phyloP scores from a whole-genome alignment of 2,113 vertebrate species.

The Onychorhynchus coronatus region DNA sequence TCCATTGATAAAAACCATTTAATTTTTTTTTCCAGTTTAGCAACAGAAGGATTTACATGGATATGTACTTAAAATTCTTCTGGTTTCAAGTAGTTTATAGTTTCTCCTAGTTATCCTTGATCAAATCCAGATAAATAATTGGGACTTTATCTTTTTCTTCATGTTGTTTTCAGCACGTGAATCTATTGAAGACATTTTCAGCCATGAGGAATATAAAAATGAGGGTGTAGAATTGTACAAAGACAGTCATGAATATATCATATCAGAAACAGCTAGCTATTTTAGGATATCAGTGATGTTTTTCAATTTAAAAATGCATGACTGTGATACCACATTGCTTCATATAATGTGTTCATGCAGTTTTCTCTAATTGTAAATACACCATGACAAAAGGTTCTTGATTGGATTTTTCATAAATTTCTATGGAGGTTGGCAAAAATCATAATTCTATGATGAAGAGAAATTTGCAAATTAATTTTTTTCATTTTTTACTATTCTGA shows the following conservation, averaged over 20 bases:
- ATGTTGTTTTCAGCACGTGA: not conserved
- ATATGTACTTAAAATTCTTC: not conserved
- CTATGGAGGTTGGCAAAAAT: not conserved
- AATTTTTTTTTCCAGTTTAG: not conserved
- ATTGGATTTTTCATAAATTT: conserved; percentile 38
- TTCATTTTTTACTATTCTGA: conserved; percentile 26
- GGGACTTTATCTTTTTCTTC: not conserved
- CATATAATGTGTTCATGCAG: not conserved
- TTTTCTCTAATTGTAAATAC: conserved; percentile 45
- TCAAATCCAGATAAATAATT: not conserved
- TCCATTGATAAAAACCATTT: not conserved
- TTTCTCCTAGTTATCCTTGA: not conserved
- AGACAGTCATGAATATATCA: not conserved
- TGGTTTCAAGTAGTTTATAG: not conserved
- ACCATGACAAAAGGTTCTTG: not conserved
- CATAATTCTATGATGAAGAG: not conserved
- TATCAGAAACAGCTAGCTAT: not conserved
- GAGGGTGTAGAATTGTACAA: not conserved
- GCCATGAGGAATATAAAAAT: not conserved
- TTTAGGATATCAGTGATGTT: not conserved
- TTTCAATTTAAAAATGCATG: conserved; percentile 1
- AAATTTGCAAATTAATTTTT: conserved; percentile 20
- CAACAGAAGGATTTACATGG: not conserved
- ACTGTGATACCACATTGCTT: not conserved
- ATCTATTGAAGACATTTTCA: not conserved